A percentile compares a stretch with the other conserved stretches of the same genome.
Evolutionary conservation across 2,113 vertebrate genomes (phyloP).

Genomic region (Irena cyanogastra): DNA sequence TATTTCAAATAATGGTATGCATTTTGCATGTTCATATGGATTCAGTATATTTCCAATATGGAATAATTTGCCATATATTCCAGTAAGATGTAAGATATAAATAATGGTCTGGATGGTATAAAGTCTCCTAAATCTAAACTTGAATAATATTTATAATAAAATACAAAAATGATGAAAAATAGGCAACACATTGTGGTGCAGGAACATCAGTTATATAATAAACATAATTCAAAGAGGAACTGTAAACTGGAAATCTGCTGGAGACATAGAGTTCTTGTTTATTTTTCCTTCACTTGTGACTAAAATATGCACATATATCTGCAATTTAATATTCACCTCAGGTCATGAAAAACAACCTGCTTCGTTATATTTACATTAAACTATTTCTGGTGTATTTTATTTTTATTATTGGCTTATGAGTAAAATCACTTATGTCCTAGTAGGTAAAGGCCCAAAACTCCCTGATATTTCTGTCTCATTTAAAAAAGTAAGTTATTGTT

Average conservation of each 20-base stretch:
- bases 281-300: not conserved
- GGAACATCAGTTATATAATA: not conserved
- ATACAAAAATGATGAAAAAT: not conserved
- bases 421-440: not conserved
- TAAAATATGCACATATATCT: not conserved
- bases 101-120: not conserved
- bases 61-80: not conserved
- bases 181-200: not conserved
- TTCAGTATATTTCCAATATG: not conserved
- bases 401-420: not conserved
- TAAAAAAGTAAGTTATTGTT: not conserved
- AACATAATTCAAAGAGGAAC: not conserved
- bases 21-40: not conserved
- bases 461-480: not conserved
- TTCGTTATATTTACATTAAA: not conserved
- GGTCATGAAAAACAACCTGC: not conserved
- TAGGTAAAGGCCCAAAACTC: not conserved
- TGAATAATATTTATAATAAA: not conserved
- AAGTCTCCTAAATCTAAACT: not conserved
- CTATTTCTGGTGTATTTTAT: not conserved
- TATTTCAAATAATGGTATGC: not conserved
- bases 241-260: not conserved
- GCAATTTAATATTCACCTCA: not conserved
- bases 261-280: not conserved
- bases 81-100: not conserved